Evolutionary conservation across 1,140 invertebrate genomes (phyloP).

Genomic region (Euura lappo): DNA sequence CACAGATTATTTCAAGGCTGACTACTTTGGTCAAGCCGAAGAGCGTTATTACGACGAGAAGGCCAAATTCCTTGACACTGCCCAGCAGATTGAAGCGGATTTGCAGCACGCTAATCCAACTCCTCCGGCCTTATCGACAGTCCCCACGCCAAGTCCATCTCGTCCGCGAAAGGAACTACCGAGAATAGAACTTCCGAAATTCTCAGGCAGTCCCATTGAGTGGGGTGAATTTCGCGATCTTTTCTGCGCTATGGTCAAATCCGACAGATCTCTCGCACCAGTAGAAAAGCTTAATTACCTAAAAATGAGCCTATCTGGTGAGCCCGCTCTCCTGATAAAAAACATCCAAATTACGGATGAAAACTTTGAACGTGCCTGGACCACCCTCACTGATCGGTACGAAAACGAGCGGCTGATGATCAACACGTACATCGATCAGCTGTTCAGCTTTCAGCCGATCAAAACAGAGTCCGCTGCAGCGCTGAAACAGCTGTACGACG

Average conservation of each 20-base stretch:
- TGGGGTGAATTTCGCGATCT: slow-evolving; percentile 46
- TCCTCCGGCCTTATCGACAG: too few species aligned
- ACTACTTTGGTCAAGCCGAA: too few species aligned
- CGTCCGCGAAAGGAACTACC: too few species aligned
- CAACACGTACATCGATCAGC: slow-evolving; percentile 24
- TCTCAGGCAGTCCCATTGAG: neutral
- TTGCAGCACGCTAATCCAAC: too few species aligned
- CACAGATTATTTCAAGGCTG: too few species aligned
- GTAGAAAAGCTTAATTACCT: slow-evolving; percentile 45
- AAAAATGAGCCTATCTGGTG: slow-evolving; percentile 25
- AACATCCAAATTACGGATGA: slow-evolving; percentile 29
- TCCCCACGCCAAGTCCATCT: too few species aligned
- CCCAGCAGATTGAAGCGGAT: too few species aligned
- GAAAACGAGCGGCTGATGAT: slow-evolving; percentile 36
- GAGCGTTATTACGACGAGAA: too few species aligned
- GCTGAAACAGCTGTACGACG: slow-evolving; percentile 29
- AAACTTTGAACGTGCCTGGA: slow-evolving; percentile 37
- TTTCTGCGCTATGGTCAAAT: slow-evolving; percentile 40
- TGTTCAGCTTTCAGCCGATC: slow-evolving; percentile 28
- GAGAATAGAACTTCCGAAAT: too few species aligned
- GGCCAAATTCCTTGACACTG: too few species aligned
- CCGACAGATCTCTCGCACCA: slow-evolving; percentile 31
- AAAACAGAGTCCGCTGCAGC: slow-evolving; percentile 26
- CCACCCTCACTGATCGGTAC: slow-evolving; percentile 32
- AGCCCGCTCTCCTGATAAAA: slow-evolving; percentile 29